Evolutionary conservation across 2,888 invertebrate species (phyloP), one percentile per base, ranked within the genome.

Genomic region (Acutogordius australiensis): DNA sequence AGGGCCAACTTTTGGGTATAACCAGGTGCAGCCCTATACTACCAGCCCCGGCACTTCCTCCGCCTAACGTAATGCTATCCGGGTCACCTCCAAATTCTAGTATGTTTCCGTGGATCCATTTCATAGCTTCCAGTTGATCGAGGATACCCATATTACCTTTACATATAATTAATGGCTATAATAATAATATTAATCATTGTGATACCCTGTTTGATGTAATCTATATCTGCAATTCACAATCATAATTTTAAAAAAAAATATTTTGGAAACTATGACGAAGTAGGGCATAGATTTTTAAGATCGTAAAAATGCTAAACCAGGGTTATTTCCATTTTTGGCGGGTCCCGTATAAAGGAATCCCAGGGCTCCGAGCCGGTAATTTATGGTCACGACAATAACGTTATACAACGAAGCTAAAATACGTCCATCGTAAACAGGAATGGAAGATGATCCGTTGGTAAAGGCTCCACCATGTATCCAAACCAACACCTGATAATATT

Each of bases 1-100:
- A 70, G 70, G 62, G 21, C 51, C 80, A 78, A 65, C 87, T 67
- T 28, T 82, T 80, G 0, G 88, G 88, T 0, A 90, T 90, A 65
- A 91, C 76, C 59, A 77, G 66, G 66, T 76, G 76, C 51, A 75
- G 68, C 18, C 73, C 71, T 23, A 74, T 73, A 57, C 73, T 72
- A 26, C 85, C 85, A 2, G 87, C 86, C 0, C 90, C 91, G 1
- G 90, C 90, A 27, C 86, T 86, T 72, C 91, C 90, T 1, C 90
- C 91, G 68, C 91, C 90, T 59, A 94, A 74, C 0, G 90, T 88
- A 64, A 94, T 82, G 65, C 83, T 76, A 60, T 80, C 82, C 8
- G 26, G 8, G 21, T 60, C 44, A 37, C 86, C 87, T 1, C 86
- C 86, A 68, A 88, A 87, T n/a, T 79, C 80, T 2, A 77, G 78